Conservation (phyloP, 2,888 invertebrate species). For the Cabera pusaria region DNA sequence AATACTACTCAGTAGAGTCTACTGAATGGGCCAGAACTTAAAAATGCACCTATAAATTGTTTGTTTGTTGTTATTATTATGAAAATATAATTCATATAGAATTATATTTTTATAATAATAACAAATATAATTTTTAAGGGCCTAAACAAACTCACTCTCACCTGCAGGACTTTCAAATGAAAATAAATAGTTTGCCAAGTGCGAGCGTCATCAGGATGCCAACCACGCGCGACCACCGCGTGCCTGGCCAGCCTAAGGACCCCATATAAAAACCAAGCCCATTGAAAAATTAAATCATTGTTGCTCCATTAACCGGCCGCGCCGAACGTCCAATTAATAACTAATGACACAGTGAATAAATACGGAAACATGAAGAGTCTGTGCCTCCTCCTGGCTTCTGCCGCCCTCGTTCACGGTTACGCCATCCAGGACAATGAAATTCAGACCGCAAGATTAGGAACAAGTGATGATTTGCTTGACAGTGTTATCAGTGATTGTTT, state of each 20-base stretch:
- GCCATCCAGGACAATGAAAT: conserved; percentile 83
- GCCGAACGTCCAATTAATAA: conserved; percentile 74
- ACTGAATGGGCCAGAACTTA: no score
- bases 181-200: conserved; percentile 76
- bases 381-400: conserved; percentile 77
- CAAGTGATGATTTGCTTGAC: conserved; percentile 87
- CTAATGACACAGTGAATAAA: conserved; percentile 73
- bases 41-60: no score
- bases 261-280: conserved; percentile 87
- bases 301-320: conserved; percentile 77
- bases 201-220: conserved; percentile 64
- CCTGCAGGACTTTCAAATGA: conserved; percentile 78
- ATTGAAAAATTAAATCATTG: conserved; percentile 83
- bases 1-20: no score
- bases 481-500: conserved; percentile 89
- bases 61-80: no score
- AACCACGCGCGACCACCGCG: conserved; percentile 61
- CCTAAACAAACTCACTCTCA: conserved; percentile 66
- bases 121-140: conserved; percentile 36
- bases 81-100: no score
- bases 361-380: conserved; percentile 75
- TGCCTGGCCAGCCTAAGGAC: conserved; percentile 81
- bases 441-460: conserved; percentile 80
- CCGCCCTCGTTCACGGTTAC: conserved; percentile 72
- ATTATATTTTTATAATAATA: no score